A percentile compares a stretch with the other conserved stretches of the same genome.
Evolutionary conservation across 2,113 vertebrate species (phyloP).

Genomic region (Heterochromis multidens): DNA sequence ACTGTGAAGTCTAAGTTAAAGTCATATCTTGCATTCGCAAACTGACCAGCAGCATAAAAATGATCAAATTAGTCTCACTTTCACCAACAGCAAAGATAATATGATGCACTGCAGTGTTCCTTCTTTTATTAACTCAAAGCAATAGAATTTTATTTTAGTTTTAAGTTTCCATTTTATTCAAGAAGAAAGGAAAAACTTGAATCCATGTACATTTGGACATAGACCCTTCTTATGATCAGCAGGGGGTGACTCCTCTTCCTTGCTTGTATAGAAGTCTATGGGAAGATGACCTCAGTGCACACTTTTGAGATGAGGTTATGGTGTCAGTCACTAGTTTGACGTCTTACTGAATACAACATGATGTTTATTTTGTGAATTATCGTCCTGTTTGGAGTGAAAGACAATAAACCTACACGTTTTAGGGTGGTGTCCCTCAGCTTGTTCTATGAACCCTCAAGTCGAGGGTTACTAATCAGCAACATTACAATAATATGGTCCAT

Average conservation of each 20-base stretch:
- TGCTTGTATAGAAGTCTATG: background rate
- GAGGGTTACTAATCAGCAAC: background rate
- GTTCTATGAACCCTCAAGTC: background rate
- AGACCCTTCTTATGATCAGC: background rate
- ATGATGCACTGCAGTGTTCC: background rate
- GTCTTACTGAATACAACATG: background rate
- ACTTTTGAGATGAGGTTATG: background rate
- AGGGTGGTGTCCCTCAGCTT: background rate
- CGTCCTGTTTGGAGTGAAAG: background rate
- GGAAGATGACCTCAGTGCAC: background rate
- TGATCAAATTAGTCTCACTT: fast-evolving
- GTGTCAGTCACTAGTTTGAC: background rate
- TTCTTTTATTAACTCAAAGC: background rate
- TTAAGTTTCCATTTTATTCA: background rate
- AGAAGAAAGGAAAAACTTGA: background rate
- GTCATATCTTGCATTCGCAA: background rate
- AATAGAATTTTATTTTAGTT: fast-evolving
- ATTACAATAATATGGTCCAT: background rate
- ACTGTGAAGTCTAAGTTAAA: background rate
- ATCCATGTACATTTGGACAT: background rate
- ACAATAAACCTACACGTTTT: background rate
- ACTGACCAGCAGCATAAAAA: background rate
- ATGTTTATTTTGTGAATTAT: background rate
- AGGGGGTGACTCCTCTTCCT: background rate
- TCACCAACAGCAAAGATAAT: background rate